Conservation (phyloP, 2,113 vertebrate species). For the Odocoileus hemionus region DNA sequence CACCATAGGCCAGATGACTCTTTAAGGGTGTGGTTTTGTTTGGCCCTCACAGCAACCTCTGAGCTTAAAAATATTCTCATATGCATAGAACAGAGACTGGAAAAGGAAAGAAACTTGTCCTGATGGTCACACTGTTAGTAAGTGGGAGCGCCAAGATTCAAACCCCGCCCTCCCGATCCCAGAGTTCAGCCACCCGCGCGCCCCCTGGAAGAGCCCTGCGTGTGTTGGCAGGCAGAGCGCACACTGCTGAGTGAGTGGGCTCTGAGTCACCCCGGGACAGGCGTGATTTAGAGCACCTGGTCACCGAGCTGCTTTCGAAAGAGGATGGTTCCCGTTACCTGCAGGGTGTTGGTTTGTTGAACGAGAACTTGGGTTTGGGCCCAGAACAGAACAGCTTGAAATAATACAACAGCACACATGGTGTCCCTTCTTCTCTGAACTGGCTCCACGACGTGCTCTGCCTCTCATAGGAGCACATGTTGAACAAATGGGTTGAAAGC, state of each 20-base stretch:
- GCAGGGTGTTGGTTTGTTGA: background rate
- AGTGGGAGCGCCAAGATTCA: background rate
- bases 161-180: background rate
- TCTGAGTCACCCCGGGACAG: background rate
- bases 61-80: background rate
- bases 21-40: background rate
- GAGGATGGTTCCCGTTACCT: background rate
- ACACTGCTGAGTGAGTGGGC: background rate
- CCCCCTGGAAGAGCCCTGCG: rapidly evolving
- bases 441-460: background rate
- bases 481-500: constrained; percentile 1
- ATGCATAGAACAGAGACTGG: background rate
- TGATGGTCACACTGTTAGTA: background rate
- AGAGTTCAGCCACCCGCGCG: rapidly evolving
- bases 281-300: background rate
- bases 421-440: background rate
- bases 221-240: background rate
- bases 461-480: background rate
- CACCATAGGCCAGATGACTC: background rate
- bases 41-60: background rate
- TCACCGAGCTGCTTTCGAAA: background rate
- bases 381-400: constrained; percentile 13
- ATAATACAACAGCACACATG: background rate
- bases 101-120: background rate
- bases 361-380: background rate